Percentiles rank a stretch among this genome's conserved stretches.
Conservation (phyloP, 2,888 invertebrate species). For the Trissonchulus sp. region DNA sequence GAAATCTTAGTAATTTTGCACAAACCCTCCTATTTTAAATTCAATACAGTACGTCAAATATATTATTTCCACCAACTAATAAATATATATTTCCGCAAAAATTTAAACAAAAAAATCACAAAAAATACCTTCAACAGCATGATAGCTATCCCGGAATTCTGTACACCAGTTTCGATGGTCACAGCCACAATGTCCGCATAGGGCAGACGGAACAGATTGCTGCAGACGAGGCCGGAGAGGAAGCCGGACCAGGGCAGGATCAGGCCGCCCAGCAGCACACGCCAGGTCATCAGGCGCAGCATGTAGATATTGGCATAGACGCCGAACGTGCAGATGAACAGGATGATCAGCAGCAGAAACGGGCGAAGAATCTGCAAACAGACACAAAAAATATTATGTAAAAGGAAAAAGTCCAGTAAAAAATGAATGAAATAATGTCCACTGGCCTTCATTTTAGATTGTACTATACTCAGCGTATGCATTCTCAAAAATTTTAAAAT, state of each 20-base stretch:
- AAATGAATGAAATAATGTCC: too few species aligned
- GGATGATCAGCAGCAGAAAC: slow-evolving; percentile 54
- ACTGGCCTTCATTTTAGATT: too few species aligned
- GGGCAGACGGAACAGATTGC: slow-evolving; percentile 45
- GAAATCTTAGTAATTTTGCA: too few species aligned
- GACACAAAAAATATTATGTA: too few species aligned
- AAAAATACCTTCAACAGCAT: slow-evolving; percentile 48
- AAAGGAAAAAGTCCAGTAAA: too few species aligned
- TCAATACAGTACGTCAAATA: too few species aligned
- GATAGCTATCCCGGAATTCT: slow-evolving; percentile 56
- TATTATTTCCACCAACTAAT: too few species aligned
- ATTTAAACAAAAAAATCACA: slow-evolving; percentile 44
- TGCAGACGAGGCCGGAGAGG: slow-evolving; percentile 53
- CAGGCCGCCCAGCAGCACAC: slow-evolving; percentile 52
- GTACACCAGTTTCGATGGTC: slow-evolving; percentile 53
- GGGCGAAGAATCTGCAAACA: slow-evolving; percentile 49
- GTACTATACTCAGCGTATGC: too few species aligned
- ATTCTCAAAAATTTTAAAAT: too few species aligned
- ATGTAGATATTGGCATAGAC: slow-evolving; percentile 56
- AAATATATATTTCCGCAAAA: too few species aligned
- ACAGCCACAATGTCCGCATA: slow-evolving; percentile 50
- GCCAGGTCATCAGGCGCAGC: slow-evolving; percentile 53
- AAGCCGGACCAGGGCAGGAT: slow-evolving; percentile 56
- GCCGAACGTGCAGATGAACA: slow-evolving; percentile 55
- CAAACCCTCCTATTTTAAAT: too few species aligned